Evolutionary conservation across 2,113 vertebrate genomes (phyloP).

Genomic region (Phalacrocorax aristotelis): DNA sequence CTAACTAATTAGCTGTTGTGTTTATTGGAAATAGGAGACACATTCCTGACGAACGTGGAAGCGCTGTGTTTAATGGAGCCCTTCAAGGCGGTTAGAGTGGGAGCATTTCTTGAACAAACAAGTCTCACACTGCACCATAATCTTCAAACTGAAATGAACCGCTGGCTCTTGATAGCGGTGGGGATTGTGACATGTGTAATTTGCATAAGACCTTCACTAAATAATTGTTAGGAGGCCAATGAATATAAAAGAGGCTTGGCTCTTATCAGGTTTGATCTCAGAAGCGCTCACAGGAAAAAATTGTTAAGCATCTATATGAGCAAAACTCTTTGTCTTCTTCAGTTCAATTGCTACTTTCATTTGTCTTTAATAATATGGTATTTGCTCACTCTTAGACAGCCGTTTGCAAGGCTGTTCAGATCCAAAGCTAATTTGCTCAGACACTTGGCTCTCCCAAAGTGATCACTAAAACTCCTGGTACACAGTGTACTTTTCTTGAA

Average conservation of each 20-base stretch:
- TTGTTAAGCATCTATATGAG: slow-evolving; percentile 18
- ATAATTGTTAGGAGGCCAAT: neutral
- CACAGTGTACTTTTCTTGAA: slow-evolving; percentile 54
- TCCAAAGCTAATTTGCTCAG: slow-evolving; percentile 65
- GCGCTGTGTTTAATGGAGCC: neutral
- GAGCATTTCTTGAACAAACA: slow-evolving; percentile 6
- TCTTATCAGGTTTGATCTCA: neutral
- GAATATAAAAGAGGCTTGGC: slow-evolving; percentile 4
- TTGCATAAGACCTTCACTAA: slow-evolving; percentile 57
- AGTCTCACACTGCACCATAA: neutral
- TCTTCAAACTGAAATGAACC: neutral
- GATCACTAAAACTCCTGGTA: slow-evolving; percentile 52
- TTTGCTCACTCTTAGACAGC: slow-evolving; percentile 57
- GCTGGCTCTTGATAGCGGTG: neutral
- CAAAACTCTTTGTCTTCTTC: slow-evolving; percentile 52
- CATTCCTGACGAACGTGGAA: neutral
- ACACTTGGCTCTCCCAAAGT: slow-evolving; percentile 36
- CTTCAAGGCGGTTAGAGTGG: neutral
- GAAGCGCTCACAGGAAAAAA: neutral
- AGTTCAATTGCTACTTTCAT: slow-evolving; percentile 55
- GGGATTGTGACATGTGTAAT: neutral
- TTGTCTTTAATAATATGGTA: slow-evolving; percentile 62
- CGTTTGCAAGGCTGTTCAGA: slow-evolving; percentile 30
- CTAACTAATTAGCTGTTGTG: slow-evolving; percentile 16
- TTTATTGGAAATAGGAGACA: slow-evolving; percentile 44